Base-by-base conservation (phyloP, 2,113 vertebrate genomes). In the Halcyon malimbica region DNA sequence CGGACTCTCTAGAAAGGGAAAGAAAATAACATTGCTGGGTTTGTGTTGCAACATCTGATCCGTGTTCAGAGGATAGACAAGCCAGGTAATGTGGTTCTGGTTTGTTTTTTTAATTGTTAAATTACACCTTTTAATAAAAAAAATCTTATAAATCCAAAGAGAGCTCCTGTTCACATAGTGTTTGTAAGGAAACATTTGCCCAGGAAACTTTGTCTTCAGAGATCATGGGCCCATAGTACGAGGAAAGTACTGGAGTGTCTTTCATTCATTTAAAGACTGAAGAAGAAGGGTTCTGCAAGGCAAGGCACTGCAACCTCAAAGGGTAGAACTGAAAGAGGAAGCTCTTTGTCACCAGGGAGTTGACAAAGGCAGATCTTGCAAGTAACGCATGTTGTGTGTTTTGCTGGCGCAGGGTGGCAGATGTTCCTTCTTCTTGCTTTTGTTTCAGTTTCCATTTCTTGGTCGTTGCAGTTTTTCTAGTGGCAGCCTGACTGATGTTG, bases 301-400 rank as follows among this genome's bases (percentile, higher is more conserved):
- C 13, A 16, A 37, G 56, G 42, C 53, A 4, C 33, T 69, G 62
- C 39, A 21, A 76, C 74, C 26, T 74, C 37, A 19, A 31, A 64
- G 16, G 48, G 16, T 13, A 1, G 76, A 46, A 11, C 64, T 59
- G 74, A 75, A 59, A n/a, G 39, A 39, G 70, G 71, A 75, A 53
- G 67, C 31, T 83, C n/a, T 68, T 71, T 56, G 20, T 70, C 53
- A 11, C 3, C 7, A 56, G n/a, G 42, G 62, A 85, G 39, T 26
- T 85, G 75, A 50, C 39, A 89, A 53, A 46, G 31, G 35, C 11
- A 74, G 31, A 62, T 79, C 65, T 92, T 51, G 10, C 59, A 28
- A 90, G 75, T 60, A 41, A 54, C 0, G 0, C 1, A 0, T 39
- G 2, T 25, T 0, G 3, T 23, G 46, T 62, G 23, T 69, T 79